Conservation (phyloP, 2,888 invertebrate genomes). For the Aphidius colemani region DNA sequence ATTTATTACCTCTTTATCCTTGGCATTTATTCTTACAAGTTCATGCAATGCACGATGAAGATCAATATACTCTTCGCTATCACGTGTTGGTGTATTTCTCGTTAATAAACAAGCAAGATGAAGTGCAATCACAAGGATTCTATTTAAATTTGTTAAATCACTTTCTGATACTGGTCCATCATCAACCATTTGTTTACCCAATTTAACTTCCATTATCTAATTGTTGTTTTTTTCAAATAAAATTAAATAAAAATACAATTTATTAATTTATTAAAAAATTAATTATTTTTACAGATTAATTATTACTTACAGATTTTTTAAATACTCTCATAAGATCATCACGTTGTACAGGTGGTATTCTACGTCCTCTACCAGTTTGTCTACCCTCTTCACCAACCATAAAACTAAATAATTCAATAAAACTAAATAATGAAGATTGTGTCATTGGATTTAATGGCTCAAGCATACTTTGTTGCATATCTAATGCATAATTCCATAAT, state of each 20-base stretch:
- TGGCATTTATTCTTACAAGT: constrained; percentile 75
- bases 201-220: constrained; percentile 72
- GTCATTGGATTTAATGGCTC: constrained; percentile 94
- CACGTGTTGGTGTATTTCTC: constrained; percentile 63
- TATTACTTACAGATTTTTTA: constrained; percentile 69
- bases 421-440: constrained; percentile 90
- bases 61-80: constrained; percentile 62
- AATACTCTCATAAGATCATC: constrained; percentile 83
- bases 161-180: constrained; percentile 69
- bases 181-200: constrained; percentile 68
- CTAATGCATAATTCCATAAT: constrained; percentile 95
- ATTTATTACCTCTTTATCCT: constrained; percentile 57
- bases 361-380: constrained; percentile 70
- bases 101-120: constrained; percentile 82
- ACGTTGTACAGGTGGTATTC: constrained; percentile 81
- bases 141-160: constrained; percentile 78
- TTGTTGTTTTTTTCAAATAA: neutral
- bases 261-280: constrained; percentile 3
- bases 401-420: constrained; percentile 92
- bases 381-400: constrained; percentile 88
- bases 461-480: constrained; percentile 92
- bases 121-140: constrained; percentile 83
- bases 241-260: constrained; percentile 27
- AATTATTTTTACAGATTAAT: constrained; percentile 10
- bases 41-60: constrained; percentile 78